Evolutionary conservation across 2,113 vertebrate genomes (phyloP).

Genomic region (Pterocles orientalis): DNA sequence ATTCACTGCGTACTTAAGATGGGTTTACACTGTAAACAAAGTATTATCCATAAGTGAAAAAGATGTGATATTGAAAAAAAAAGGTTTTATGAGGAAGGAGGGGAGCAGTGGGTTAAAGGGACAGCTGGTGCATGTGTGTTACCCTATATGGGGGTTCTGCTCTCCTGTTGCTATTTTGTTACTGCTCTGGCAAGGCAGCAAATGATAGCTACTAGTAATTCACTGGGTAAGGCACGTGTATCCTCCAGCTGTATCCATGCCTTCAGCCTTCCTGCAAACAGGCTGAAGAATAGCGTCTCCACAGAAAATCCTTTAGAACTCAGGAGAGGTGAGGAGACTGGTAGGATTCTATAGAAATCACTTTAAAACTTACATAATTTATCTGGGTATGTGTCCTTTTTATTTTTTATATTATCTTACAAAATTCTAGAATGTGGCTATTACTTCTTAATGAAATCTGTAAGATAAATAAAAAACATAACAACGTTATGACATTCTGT

Average conservation of each 20-base stretch:
- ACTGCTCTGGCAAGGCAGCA: conserved; percentile 16
- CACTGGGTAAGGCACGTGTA: neutral
- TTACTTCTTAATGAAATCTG: neutral
- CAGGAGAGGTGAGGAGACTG: neutral
- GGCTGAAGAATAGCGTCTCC: neutral
- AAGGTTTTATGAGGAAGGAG: neutral
- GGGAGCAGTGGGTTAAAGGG: conserved; percentile 38
- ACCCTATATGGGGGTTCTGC: neutral
- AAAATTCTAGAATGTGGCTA: neutral
- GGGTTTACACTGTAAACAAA: neutral
- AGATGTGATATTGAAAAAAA: neutral
- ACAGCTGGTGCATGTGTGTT: conserved; percentile 1
- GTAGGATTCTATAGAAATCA: neutral
- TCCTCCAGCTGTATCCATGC: conserved; percentile 15
- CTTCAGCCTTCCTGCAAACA: neutral
- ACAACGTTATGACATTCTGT: neutral
- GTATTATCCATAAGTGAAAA: neutral
- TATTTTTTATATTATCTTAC: neutral
- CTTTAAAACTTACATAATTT: neutral
- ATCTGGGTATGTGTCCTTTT: neutral
- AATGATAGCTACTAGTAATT: conserved; percentile 40
- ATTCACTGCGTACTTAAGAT: neutral
- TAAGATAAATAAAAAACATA: neutral
- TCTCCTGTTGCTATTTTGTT: conserved; percentile 47
- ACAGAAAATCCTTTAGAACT: neutral